Base-by-base conservation (phyloP, 2,113 vertebrate genomes). In the Antigone vipio region DNA sequence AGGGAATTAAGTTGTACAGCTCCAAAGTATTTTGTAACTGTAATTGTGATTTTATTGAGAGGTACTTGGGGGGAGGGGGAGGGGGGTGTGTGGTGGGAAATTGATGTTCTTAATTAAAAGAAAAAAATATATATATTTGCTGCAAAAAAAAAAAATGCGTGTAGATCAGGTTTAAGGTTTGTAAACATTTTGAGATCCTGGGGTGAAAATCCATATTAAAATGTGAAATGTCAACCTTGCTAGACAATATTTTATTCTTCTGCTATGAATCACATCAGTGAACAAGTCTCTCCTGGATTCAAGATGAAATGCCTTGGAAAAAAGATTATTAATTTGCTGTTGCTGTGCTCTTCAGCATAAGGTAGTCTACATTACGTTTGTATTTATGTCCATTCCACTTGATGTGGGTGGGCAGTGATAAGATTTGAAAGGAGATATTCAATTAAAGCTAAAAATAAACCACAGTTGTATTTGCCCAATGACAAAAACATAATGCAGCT, bases 361-460 rank as follows among this genome's bases (percentile, higher is more conserved):
- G 18, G 29, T 35, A 29, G 17, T 50, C 34, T 49, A 15, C 3
- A 5, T 22, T 7, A 4, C 6, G 4, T 42, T 35, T 88, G 72
- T 30, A 38, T 86, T 81, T 81, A 30, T 79, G 60, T 49, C 62
- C 60, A 32, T 76, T 71, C 35, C 69, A 19, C 40, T 95, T 63
- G 29, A 52, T 83, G 38, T 55, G 53, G 72, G n/a, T 62, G 56
- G 72, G 58, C 40, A 76, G 32, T n/a, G 45, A 45, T 69, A 81
- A 74, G 56, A 89, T 75, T 75, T 91, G 73, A 85, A 93, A 67
- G 50, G 71, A 88, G 27, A 63, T 38, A 49, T 8, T 35, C 55
- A 64, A 80, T 87, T 84, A 75, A 86, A 93, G 64, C 40, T 91
- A 92, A 86, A 94, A 94, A 88, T 92, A 96, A 84, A 49, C 44